Conservation (phyloP, 1,140 invertebrate genomes). For the Conopomorpha cramerella region DNA sequence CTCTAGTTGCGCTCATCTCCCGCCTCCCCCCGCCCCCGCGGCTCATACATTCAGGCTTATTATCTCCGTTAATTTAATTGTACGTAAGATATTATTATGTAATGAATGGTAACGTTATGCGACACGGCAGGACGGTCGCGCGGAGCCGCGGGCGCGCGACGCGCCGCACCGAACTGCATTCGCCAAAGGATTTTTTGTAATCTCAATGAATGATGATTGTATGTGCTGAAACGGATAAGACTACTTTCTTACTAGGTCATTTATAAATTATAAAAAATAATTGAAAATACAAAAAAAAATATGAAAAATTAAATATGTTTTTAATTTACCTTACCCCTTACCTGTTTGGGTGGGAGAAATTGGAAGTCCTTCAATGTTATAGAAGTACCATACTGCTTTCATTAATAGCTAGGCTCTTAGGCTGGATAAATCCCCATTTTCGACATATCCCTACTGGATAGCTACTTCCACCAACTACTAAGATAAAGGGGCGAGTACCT, state of each 20-base stretch:
- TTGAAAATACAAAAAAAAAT: slow-evolving; percentile 51
- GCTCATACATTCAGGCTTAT: slow-evolving; percentile 52
- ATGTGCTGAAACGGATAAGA: slow-evolving; percentile 64
- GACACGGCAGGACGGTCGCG: slow-evolving; percentile 44
- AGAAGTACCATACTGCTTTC: no score
- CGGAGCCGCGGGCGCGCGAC: slow-evolving; percentile 48
- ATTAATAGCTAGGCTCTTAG: no score
- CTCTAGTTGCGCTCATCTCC: no score
- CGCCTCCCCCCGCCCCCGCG: slow-evolving; percentile 38
- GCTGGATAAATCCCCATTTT: no score
- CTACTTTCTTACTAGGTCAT: slow-evolving; percentile 61
- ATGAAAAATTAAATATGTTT: slow-evolving; percentile 43
- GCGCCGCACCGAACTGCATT: slow-evolving; percentile 59
- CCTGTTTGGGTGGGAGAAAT: no score
- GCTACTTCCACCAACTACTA: no score
- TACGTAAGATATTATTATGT: slow-evolving; percentile 59
- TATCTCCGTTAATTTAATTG: slow-evolving; percentile 59
- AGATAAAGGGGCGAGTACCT: no score
- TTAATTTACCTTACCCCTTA: no score
- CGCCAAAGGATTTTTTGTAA: slow-evolving; percentile 80
- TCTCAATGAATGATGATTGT: slow-evolving; percentile 65
- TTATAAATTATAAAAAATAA: slow-evolving; percentile 60
- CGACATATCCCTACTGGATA: no score
- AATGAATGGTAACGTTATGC: slow-evolving; percentile 56
- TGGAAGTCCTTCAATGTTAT: no score